Conservation (phyloP, 64 coral and sea anemone genomes). For the Montipora capricornis region DNA sequence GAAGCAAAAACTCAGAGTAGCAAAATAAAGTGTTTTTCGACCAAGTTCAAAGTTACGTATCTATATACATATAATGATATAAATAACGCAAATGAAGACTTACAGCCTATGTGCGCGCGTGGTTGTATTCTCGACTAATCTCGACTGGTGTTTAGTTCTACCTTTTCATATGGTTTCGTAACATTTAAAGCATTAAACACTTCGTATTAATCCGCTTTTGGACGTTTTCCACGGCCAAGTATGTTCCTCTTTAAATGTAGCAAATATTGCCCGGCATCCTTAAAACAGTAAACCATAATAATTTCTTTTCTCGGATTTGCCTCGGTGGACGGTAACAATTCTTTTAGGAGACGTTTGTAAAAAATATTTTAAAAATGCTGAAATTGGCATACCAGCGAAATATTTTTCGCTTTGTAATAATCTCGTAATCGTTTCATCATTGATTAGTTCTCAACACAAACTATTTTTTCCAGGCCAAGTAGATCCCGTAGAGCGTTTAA, state of each 20-base stretch:
- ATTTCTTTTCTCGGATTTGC: background rate
- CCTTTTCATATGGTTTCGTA: background rate
- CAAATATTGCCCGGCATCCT: background rate
- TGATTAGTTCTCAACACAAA: background rate
- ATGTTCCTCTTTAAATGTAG: background rate
- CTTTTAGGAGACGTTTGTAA: background rate
- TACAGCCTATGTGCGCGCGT: background rate
- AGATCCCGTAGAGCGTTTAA: background rate
- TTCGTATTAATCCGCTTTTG: background rate
- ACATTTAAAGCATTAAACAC: background rate
- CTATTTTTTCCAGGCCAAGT: background rate
- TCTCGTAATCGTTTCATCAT: background rate
- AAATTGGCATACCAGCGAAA: background rate
- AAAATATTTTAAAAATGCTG: slow-evolving; percentile 21
- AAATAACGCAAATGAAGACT: too few species aligned
- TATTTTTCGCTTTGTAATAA: slow-evolving; percentile 19
- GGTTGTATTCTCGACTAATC: background rate
- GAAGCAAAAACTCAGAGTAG: too few species aligned
- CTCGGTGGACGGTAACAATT: background rate
- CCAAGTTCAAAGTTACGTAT: too few species aligned
- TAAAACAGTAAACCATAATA: background rate
- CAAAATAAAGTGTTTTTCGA: too few species aligned
- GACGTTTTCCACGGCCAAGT: background rate
- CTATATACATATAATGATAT: too few species aligned
- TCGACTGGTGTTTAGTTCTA: slow-evolving; percentile 1